Base-by-base conservation (phyloP, 2,797 vertebrate genomes). In the Pangasius krempfi region DNA sequence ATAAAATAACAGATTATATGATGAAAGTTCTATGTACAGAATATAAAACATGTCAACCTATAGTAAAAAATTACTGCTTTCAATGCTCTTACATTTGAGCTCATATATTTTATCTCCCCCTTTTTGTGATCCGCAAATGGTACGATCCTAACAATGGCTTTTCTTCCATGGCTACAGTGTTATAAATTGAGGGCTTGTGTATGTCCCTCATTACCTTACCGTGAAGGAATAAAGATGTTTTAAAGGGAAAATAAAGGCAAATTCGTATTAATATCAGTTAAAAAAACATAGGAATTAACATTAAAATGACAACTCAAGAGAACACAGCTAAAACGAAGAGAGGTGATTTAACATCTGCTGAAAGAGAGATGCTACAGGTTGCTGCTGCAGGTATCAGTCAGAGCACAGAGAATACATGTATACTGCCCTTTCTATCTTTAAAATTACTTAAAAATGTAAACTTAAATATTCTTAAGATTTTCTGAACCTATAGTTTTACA, bases 281-380 rank as follows among this genome's bases (percentile, higher is more conserved):
- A 76, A 56, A 81, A 62, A 7, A 44, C 0, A 81, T 8, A 87
- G 20, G 2, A 54, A 54, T 80, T 68, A 54, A 14, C 7, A 89
- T 79, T 66, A 70, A 25, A 37, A 89, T 85, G 78, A 70, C 78
- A 22, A 37, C 52, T 4, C 33, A 88, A 64, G 44, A 80, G 54
- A 94, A 54, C 86, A 97, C 96, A 96, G 95, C 95, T 87, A 94
- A 95, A 75, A 89, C 93, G 16, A 93, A 92, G 92, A 97, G 92
- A 92, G 96, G 96, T 60, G 96, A 97, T 81, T 91, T 97, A 88
- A 95, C 94, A 37, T 88, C 85, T 18, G 95, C 96, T 82, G 97
- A 98, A 92, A 96, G 94, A 93, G 95, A 95, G 72, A 94, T 98
- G 88, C 91, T 98, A 88, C 95, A 95, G 50, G 94, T 95, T 52